Conservation (phyloP, 1,140 invertebrate genomes). For the Teleopsis dalmanni region DNA sequence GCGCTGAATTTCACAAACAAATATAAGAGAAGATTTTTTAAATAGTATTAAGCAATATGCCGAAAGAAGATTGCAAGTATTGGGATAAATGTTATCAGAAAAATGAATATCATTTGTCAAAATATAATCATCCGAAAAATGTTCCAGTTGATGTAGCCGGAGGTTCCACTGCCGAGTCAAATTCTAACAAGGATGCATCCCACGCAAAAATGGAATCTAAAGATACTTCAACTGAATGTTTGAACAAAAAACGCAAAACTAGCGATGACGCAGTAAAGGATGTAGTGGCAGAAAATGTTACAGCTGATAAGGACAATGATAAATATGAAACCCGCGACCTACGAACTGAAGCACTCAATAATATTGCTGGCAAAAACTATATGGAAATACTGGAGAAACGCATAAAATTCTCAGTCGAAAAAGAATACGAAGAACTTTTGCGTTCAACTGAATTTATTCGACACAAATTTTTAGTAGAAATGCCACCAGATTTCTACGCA, state of each 20-base stretch:
- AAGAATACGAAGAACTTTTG: slow-evolving; percentile 36
- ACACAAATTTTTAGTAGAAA: slow-evolving; percentile 71
- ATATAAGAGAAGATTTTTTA: too few relatives aligned
- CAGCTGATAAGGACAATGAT: slow-evolving; percentile 6
- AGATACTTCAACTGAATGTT: background rate
- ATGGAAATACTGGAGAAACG: slow-evolving; percentile 39
- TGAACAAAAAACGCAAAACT: background rate
- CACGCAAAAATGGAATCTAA: slow-evolving; percentile 4
- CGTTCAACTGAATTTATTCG: slow-evolving; percentile 52
- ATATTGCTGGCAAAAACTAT: slow-evolving; percentile 33
- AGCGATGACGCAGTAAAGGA: slow-evolving; percentile 1
- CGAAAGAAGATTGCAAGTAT: slow-evolving; percentile 60
- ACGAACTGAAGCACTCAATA: slow-evolving; percentile 30
- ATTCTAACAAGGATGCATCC: background rate
- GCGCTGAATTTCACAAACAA: too few relatives aligned
- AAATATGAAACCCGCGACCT: slow-evolving; percentile 26
- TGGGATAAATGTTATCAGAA: slow-evolving; percentile 76
- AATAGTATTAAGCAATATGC: slow-evolving; percentile 19
- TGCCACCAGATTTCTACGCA: slow-evolving; percentile 83
- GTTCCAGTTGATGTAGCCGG: slow-evolving; percentile 3
- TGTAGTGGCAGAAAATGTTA: slow-evolving; percentile 4
- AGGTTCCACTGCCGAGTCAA: background rate
- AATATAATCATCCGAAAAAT: slow-evolving; percentile 65
- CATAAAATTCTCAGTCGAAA: slow-evolving; percentile 31
- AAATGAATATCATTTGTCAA: slow-evolving; percentile 65